Conservation (phyloP, 2,888 invertebrate species). For the Synergus laeviventris region DNA sequence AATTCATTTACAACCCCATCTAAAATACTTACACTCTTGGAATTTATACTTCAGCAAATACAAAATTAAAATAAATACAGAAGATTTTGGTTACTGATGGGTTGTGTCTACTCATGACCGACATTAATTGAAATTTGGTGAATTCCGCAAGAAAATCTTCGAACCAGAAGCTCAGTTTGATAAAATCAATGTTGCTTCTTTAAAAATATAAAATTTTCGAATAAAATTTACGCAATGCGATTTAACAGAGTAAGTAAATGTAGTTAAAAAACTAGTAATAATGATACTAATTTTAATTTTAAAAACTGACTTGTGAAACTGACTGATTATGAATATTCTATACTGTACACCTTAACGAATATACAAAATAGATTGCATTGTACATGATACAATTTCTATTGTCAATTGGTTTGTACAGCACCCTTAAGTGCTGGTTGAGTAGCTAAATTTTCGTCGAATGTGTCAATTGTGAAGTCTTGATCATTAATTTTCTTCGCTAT, state of each 20-base stretch:
- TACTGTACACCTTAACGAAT: constrained; percentile 32
- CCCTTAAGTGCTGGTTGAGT: constrained; percentile 29
- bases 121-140: neutral
- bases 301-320: constrained; percentile 13
- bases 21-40: neutral
- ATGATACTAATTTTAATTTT: neutral
- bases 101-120: neutral
- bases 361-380: constrained; percentile 5
- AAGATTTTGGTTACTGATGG: neutral
- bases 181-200: neutral
- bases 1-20: neutral
- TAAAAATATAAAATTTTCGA: neutral
- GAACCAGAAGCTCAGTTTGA: neutral
- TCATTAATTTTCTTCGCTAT: constrained; percentile 54
- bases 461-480: constrained; percentile 68
- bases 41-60: neutral
- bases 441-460: constrained; percentile 68
- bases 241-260: neutral
- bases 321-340: neutral
- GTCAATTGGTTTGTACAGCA: neutral
- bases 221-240: neutral
- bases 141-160: neutral
- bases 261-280: too few relatives aligned
- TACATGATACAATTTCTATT: neutral
- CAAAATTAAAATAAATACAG: constrained; percentile 3